Percentiles rank a stretch among this genome's conserved stretches.
phyloP scores from a whole-genome alignment of 2,888 invertebrate genomes.

The Monochamus alternatus region DNA sequence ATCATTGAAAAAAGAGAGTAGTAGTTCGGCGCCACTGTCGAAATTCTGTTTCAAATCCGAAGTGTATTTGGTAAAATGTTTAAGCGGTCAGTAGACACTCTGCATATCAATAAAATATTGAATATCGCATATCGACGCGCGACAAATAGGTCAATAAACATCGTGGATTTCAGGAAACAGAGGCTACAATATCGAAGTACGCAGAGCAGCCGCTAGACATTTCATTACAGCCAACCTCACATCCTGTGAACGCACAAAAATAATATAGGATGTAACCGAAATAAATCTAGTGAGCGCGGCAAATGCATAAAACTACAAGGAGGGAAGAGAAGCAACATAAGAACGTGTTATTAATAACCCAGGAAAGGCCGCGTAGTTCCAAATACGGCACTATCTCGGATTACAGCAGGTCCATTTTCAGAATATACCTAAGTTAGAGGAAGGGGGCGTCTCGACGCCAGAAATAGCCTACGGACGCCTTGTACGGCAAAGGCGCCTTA shows the following conservation, averaged over 20 bases:
- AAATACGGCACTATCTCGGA: conserved; percentile 81
- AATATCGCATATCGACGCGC: too few relatives aligned
- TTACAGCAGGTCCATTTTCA: conserved; percentile 79
- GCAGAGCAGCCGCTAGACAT: conserved; percentile 36
- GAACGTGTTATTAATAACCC: conserved; percentile 70
- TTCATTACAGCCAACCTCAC: conserved; percentile 32
- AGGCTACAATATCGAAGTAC: conserved; percentile 28
- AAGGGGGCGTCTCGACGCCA: conserved; percentile 68
- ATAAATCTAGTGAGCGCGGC: conserved; percentile 39
- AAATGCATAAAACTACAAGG: conserved; percentile 39
- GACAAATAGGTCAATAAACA: background rate
- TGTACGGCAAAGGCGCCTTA: conserved; percentile 64
- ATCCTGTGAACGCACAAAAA: conserved; percentile 43
- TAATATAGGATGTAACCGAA: conserved; percentile 42
- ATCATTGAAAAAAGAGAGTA: too few relatives aligned
- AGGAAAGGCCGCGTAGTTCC: conserved; percentile 71
- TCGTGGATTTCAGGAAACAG: conserved; percentile 6
- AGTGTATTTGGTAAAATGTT: too few relatives aligned
- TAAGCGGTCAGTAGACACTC: too few relatives aligned
- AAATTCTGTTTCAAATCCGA: too few relatives aligned
- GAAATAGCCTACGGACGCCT: conserved; percentile 68
- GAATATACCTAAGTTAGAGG: conserved; percentile 71
- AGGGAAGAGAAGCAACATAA: conserved; percentile 62
- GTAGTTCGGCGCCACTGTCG: too few relatives aligned
- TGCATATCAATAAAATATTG: too few relatives aligned